Evolutionary conservation across 2,888 invertebrate species (phyloP).

Genomic region (Microchrysa polita): DNA sequence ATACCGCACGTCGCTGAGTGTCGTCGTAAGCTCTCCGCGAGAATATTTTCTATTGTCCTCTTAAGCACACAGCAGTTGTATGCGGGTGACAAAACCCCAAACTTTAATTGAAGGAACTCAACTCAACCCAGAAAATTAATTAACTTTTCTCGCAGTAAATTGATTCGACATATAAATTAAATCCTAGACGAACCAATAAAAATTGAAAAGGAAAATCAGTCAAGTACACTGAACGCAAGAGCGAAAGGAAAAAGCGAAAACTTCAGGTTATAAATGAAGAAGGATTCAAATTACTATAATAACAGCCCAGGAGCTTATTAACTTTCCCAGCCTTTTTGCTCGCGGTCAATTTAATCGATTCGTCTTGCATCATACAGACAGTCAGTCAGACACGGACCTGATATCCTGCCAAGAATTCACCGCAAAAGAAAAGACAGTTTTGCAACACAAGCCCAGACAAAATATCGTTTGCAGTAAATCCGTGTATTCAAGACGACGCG

Average conservation of each 20-base stretch:
- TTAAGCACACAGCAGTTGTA: background rate
- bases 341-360: background rate
- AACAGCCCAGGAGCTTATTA: background rate
- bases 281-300: too few species aligned
- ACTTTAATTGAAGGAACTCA: constrained; percentile 31
- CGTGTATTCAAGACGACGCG: background rate
- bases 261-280: too few species aligned
- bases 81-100: background rate
- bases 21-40: too few species aligned
- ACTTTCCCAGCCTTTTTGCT: background rate
- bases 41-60: too few species aligned
- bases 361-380: constrained; percentile 6
- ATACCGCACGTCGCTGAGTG: too few species aligned
- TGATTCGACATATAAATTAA: constrained; percentile 16
- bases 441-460: background rate
- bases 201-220: background rate
- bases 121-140: constrained; percentile 38
- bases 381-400: background rate
- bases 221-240: background rate
- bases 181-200: background rate
- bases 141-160: constrained; percentile 23
- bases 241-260: background rate
- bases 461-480: background rate
- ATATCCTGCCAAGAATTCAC: too few species aligned
- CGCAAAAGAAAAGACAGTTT: background rate